phyloP scores from a whole-genome alignment of 2,888 invertebrate genomes.

The Sphaeridia pumilis region DNA sequence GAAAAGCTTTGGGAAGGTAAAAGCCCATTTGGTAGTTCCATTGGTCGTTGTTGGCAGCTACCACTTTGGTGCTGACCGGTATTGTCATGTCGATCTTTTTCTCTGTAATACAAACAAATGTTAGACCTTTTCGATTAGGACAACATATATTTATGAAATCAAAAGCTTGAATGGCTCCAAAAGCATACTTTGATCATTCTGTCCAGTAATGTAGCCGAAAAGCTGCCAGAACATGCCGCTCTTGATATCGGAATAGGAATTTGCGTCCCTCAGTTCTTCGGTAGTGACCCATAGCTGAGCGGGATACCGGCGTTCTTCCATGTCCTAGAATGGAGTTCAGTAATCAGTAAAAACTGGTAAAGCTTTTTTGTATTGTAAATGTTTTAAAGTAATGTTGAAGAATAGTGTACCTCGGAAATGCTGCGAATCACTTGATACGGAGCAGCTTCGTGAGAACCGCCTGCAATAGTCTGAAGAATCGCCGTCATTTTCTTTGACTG shows the following conservation, averaged over 20 bases:
- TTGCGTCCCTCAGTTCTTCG: not conserved
- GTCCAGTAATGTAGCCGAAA: constrained; percentile 24
- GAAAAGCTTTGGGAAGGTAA: constrained; percentile 21
- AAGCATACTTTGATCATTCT: constrained; percentile 19
- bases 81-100: constrained; percentile 22
- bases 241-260: not conserved
- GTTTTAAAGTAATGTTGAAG: no score
- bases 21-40: constrained; percentile 21
- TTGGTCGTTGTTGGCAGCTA: constrained; percentile 9
- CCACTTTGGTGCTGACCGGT: constrained; percentile 20
- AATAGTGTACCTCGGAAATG: no score
- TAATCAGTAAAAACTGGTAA: not conserved
- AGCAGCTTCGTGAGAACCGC: no score
- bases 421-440: no score
- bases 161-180: no score
- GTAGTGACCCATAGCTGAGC: constrained; percentile 19
- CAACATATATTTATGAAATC: no score
- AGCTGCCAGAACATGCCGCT: constrained; percentile 23
- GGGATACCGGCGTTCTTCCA: constrained; percentile 21
- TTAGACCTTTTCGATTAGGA: not conserved
- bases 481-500: no score
- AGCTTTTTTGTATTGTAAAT: no score
- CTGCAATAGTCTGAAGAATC: no score
- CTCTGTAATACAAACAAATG: constrained; percentile 7
- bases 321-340: constrained; percentile 1